Conservation (phyloP, 53 echinoderm and acorn worm species). For the Luidia sarsii region DNA sequence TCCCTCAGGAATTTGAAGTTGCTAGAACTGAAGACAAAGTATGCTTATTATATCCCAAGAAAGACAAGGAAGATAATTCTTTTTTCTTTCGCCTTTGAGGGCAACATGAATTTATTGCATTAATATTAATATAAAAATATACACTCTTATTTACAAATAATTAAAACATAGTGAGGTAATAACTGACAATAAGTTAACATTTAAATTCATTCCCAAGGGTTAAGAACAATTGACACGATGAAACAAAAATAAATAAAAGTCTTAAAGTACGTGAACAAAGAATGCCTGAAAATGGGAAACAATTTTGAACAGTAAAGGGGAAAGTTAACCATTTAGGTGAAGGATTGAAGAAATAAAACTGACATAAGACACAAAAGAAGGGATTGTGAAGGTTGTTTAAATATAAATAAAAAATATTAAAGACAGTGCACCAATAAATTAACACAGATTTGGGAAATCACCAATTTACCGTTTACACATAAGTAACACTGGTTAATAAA, state of each 20-base stretch:
- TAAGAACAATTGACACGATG: slow-evolving; percentile 8
- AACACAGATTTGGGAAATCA: slow-evolving; percentile 13
- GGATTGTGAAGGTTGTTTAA: not conserved
- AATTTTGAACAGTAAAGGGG: not conserved
- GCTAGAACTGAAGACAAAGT: no score
- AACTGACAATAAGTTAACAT: slow-evolving; percentile 50
- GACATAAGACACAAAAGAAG: not conserved
- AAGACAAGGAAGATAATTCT: no score
- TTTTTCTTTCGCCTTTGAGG: slow-evolving; percentile 34
- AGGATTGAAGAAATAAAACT: not conserved
- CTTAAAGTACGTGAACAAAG: no score
- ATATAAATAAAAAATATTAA: no score
- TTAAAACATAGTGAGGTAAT: slow-evolving; percentile 48
- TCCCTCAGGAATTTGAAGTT: no score
- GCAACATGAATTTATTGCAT: slow-evolving; percentile 60
- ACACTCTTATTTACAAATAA: slow-evolving; percentile 60
- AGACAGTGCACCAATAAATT: slow-evolving; percentile 48
- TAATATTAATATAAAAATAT: slow-evolving; percentile 60
- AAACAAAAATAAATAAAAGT: slow-evolving; percentile 11
- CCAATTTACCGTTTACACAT: slow-evolving; percentile 35
- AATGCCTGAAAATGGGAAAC: no score
- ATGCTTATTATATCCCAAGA: no score
- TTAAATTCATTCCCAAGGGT: slow-evolving; percentile 31
- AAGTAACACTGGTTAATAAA: slow-evolving; percentile 9
- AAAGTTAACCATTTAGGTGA: not conserved